A percentile compares a stretch with the other conserved stretches of the same genome.
These are phyloP conservation scores for Caenorhabditis drosophilae DNA, from an alignment of 2,888 invertebrate genomes.

Conservation along the genomic window DNA sequence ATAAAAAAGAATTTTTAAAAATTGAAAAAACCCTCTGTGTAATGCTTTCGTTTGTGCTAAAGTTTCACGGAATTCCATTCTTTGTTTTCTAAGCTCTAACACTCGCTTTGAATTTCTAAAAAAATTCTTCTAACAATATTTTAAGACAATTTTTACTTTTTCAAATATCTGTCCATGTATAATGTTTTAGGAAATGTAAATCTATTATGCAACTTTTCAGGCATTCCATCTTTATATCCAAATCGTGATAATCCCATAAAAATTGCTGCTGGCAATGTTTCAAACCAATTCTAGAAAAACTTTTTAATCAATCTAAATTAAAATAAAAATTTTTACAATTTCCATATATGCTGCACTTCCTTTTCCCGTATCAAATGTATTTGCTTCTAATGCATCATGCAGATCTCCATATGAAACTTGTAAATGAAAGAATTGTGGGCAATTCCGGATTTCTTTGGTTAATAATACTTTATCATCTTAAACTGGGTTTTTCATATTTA, in stretches of 20 bases:
- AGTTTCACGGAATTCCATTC: background rate
- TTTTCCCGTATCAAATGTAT: constrained; percentile 6
- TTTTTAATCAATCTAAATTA: background rate
- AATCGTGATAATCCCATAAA: constrained; percentile 30
- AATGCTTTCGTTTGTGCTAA: background rate
- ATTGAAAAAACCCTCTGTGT: background rate
- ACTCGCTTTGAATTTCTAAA: constrained; percentile 3
- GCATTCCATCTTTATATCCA: constrained; percentile 3
- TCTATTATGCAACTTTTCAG: constrained; percentile 28
- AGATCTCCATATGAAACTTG: constrained; percentile 21
- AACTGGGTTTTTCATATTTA: too few relatives aligned
- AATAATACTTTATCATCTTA: background rate
- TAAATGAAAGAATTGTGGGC: constrained; percentile 10
- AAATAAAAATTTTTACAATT: background rate
- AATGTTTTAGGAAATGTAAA: constrained; percentile 25
- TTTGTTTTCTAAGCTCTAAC: background rate
- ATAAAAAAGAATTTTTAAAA: too few relatives aligned
- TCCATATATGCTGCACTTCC: constrained; percentile 8
- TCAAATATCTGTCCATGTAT: constrained; percentile 44
- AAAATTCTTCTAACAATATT: background rate
- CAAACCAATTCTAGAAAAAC: constrained; percentile 14
- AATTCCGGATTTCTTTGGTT: background rate
- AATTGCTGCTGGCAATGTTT: constrained; percentile 26
- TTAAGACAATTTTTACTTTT: constrained; percentile 4
- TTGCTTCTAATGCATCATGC: constrained; percentile 39